Evolutionary conservation across 1,140 invertebrate genomes (phyloP).

Genomic region (Hyles euphorbiae): DNA sequence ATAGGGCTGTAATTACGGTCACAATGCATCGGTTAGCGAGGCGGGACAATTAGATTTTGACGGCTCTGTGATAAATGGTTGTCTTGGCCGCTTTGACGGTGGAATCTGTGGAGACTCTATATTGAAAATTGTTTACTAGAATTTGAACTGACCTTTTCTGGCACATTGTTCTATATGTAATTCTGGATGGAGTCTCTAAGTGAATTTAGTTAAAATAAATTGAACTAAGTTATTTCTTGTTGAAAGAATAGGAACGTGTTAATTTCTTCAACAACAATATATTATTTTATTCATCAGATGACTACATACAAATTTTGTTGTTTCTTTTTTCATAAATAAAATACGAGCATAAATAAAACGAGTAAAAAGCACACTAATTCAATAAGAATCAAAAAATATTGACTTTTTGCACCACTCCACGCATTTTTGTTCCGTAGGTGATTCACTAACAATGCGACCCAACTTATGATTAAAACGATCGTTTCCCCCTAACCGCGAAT

Average conservation of each 20-base stretch:
- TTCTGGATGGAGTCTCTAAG: not conserved
- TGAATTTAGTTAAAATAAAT: too few species aligned
- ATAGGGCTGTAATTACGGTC: slow-evolving; percentile 69
- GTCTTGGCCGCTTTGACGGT: slow-evolving; percentile 34
- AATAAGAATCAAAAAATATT: too few species aligned
- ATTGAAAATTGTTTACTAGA: not conserved
- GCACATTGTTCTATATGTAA: not conserved
- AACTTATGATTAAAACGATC: slow-evolving; percentile 70
- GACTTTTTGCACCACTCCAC: slow-evolving; percentile 23
- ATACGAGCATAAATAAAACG: too few species aligned
- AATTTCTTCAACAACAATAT: too few species aligned
- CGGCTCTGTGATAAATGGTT: slow-evolving; percentile 67
- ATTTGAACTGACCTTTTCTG: not conserved
- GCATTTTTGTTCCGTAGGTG: slow-evolving; percentile 36
- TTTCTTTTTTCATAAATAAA: too few species aligned
- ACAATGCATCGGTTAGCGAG: slow-evolving; percentile 64
- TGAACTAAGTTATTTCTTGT: too few species aligned
- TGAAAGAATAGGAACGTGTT: too few species aligned
- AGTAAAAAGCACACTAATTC: not conserved
- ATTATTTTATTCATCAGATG: too few species aligned
- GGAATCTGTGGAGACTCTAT: not conserved
- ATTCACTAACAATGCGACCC: slow-evolving; percentile 52
- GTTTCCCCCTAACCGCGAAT: slow-evolving; percentile 66
- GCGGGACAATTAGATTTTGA: slow-evolving; percentile 73
- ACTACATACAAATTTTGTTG: too few species aligned